Base-by-base conservation (phyloP, 1,140 invertebrate species). In the Hypothenemus hampei region DNA sequence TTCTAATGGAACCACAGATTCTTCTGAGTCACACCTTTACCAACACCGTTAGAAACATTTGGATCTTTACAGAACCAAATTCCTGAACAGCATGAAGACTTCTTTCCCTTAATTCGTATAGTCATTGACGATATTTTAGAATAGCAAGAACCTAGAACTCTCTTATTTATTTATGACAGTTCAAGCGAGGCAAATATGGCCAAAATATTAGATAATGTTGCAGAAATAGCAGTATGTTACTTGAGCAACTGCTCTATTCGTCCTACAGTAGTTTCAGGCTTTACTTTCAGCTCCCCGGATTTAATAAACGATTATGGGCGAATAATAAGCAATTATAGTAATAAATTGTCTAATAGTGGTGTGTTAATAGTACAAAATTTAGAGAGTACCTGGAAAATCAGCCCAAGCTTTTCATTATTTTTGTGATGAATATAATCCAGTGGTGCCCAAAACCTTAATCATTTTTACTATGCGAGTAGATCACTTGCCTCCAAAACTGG, bases 321-420 rank as follows among this genome's bases (percentile, higher is more conserved):
- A 39, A 54, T 78, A 2, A 74, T 77, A 16, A 59, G 69, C 6
- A 59, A 67, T 41, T 75, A 75, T 50, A 59, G 63, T 35, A 56
- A 68, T 3, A 13, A 52, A 7, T 56, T 71, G 41, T 24, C 58
- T 39, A 44, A 63, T 23, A 64, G 35, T 40, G 43, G 58, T 4
- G 56, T 68, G 3, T 69, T 79, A 70, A 62, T 78, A 10, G 65
- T 79, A 1, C 69, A 71, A 24, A 68, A 77, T 55, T 39, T 79
- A 18, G 71, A 77, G 64, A 24, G 52, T 78, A 3, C 71, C 74
- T 4, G 70, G 71, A 10, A 57, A 58, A 6, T 63, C 74, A 0
- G 75, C 75, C 0, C 76, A 75, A 73, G 75, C 75, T 6, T 78
- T 78, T 57, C 76, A 79, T 60, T 73, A 69, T 48, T 74, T 78